Evolutionary conservation across 1,140 invertebrate species (phyloP).

Genomic region (Parapsyche elsis): DNA sequence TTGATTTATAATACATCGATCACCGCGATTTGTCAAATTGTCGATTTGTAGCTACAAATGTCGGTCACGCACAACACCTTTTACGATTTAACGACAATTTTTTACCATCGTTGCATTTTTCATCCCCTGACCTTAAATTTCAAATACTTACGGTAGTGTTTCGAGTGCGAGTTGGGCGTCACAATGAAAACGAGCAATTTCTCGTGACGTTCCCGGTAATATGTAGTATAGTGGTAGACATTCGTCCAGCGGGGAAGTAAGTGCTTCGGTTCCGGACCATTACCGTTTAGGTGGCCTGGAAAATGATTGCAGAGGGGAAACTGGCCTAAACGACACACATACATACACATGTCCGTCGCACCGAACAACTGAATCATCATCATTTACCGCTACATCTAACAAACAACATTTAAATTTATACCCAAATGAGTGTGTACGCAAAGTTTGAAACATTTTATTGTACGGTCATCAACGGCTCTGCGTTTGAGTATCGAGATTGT

Average conservation of each 20-base stretch:
- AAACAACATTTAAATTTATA: too few species aligned
- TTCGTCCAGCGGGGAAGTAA: constrained; percentile 15
- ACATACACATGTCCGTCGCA: not conserved
- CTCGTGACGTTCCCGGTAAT: not conserved
- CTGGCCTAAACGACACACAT: not conserved
- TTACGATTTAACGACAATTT: not conserved
- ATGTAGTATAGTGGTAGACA: constrained; percentile 5
- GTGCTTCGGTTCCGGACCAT: constrained; percentile 50
- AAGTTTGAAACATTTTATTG: not conserved
- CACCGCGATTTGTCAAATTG: not conserved
- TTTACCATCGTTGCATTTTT: not conserved
- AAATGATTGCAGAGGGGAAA: constrained; percentile 44
- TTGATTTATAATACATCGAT: not conserved
- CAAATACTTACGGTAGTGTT: not conserved
- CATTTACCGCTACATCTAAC: not conserved
- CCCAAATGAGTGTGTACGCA: too few species aligned
- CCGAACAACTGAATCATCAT: not conserved
- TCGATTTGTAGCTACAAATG: not conserved
- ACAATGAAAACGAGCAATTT: not conserved
- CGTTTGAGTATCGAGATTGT: too few species aligned
- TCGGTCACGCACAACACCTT: too few species aligned
- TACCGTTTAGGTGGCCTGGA: constrained; percentile 47
- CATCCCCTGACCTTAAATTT: not conserved
- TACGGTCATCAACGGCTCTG: not conserved
- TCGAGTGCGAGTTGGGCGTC: not conserved